Base-by-base conservation (phyloP, 2,888 invertebrate genomes). In the Tipula lateralis region DNA sequence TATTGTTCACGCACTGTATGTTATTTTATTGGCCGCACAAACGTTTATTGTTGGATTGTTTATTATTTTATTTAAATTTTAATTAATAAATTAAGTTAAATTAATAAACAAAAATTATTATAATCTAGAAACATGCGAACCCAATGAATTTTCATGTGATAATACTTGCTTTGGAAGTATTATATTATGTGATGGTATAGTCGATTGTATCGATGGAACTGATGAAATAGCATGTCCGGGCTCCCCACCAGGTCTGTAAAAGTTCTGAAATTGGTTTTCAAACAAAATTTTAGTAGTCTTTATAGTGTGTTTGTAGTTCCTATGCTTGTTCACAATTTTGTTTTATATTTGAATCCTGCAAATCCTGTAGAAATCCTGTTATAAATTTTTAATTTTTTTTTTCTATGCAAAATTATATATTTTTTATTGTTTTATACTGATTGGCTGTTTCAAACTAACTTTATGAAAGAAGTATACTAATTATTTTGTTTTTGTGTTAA, bases 181-280 rank as follows among this genome's bases (percentile, higher is more conserved):
- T 87, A 90, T 91, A 88, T 91, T 91, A 88, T 95, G 95, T 90
- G 92, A 95, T 90, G 92, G 92, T 84, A 90, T 90, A 85, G 91
- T 92, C 87, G 94, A 95, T 91, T 95, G 95, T 89, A 90, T 90
- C 87, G 95, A 96, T 91, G 91, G 93, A 88, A 94, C 94, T 50
- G 96, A 96, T 89, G 96, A 96, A 91, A 66, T 2, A 66, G 19
- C 24, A 24, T 66, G 66, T 24, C 66, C 66, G 0, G 66, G 24
- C 9, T 2, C 66, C 9, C 66, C 66, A 66, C 24, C 19, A 66
- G 66, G 66, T 66, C 66, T 24, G 66, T 66, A 66, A 66, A 66
- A 24, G 66, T 66, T 66, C 19, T 66, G 9, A 24, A 24, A 66
- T 66, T 66, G 19, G 66, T 9, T 16, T 44, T 44, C 9, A 24